These are phyloP conservation scores for Deroplatys truncata DNA, from an alignment of 2,888 invertebrate genomes.

Conservation along the genomic window DNA sequence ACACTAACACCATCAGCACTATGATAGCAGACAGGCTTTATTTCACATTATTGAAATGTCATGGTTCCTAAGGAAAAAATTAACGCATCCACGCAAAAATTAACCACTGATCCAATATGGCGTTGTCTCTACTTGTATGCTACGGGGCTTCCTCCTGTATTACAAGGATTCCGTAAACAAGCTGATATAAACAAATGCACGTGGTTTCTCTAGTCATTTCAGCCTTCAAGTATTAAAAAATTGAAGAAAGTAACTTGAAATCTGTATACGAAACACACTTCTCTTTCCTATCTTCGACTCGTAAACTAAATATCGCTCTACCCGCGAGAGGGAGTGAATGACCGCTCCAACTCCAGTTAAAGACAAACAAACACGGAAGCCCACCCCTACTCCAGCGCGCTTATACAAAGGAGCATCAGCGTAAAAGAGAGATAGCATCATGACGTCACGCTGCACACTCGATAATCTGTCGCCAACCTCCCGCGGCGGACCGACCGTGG, in stretches of 20 bases:
- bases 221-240: background rate
- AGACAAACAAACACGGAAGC: conserved; percentile 15
- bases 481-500: background rate
- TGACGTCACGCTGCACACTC: conserved; percentile 5
- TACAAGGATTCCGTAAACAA: conserved; percentile 33
- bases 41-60: conserved; percentile 16
- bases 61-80: conserved; percentile 35
- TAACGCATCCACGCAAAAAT: conserved; percentile 50
- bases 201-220: conserved; percentile 24
- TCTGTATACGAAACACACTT: background rate
- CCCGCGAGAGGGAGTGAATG: background rate
- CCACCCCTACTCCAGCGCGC: background rate
- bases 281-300: background rate
- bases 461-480: conserved; percentile 15
- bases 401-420: background rate
- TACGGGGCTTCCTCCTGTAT: conserved; percentile 33
- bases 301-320: background rate
- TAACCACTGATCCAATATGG: conserved; percentile 59
- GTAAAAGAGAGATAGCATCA: conserved; percentile 2
- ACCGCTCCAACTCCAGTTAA: background rate
- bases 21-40: background rate
- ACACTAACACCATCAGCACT: background rate
- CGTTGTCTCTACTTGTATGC: conserved; percentile 42
- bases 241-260: background rate
- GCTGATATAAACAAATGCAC: conserved; percentile 31